Evolutionary conservation across 1,140 invertebrate species (phyloP), one percentile per base, ranked within the genome.

Genomic region (Leptinotarsa lineolata): DNA sequence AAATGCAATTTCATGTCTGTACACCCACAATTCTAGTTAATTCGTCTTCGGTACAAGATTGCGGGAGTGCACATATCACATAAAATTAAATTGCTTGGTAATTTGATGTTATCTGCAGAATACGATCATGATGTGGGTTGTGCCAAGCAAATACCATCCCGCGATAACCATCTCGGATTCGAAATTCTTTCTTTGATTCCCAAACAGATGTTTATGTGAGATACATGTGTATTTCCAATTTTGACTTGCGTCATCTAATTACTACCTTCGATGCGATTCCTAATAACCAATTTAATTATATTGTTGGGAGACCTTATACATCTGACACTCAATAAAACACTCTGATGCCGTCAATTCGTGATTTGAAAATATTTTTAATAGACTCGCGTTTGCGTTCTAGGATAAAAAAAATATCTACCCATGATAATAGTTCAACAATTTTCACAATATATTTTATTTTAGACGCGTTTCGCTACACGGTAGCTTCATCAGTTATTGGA

Each of bases 41-140:
- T 48, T 63, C 45, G 46, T 45, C 22, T n/a, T 15, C 20, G 18
- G 21, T 24, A 24, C 24, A 24, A 45, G 63, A 65, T 64, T 54
- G 60, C 61, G 63, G 46, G 46, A 48, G 39, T 70, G n/a, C 39
- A 60, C 58, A 70, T 60, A 58, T 61, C 69, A 61, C 59, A 61
- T 71, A 61, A 71, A 71, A 71, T 71, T 71, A 71, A 44, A 71
- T 71, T 71, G 69, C 69, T 60, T 39, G 69, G 58, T 71, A 71
- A 71, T 71, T 71, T 71, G 69, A 71, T 71, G 69, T 60, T 71
- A 71, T 71, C 69, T 71, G 58, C 69, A 71, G 58, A 71, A 71
- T 71, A 44, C 58, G 69, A 71, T 60, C 69, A 61, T 71, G 69
- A 63, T 63, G 61, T 21, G 61, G 61, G 24, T 54, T 70, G 68